Evolutionary conservation across 2,113 vertebrate genomes (phyloP), one percentile per base, ranked within the genome.

Genomic region (Oncorhynchus gorbuscha): DNA sequence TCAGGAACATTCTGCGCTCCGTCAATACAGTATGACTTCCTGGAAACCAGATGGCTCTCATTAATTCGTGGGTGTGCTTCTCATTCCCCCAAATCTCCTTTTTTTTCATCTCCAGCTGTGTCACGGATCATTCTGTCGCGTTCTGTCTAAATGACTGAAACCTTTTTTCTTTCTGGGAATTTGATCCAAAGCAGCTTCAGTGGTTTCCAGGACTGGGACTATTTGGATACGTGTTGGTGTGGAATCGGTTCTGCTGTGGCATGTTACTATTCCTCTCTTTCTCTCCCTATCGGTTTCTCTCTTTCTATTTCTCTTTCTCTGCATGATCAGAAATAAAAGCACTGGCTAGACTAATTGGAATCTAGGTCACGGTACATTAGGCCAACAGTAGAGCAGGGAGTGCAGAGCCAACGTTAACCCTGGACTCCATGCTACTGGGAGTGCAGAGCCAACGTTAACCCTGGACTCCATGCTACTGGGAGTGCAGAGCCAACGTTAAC

Each of bases 141-240:
- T 13, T 66, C 76, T 86, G 83, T 71, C 18, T 75, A 49, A 85
- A 83, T 83, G 88, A 79, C 78, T 76, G 14, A 20, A 62, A 70
- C 51, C 84, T 81, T 85, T 85, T 81, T 81, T 89, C 83, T 88
- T 90, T 89, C 86, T 83, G 83, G 86, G 85, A 90, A 88, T 85
- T 58, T 30, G 76, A 88, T 79, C 85, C 26, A 2, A 66, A 69
- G 62, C 32, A 11, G 76, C 75, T 79, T 76, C 80, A 78, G 78
- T 67, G 82, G 61, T 81, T 76, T 24, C 85, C 81, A 62, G 71
- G 45, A 65, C 67, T 81, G 73, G 79, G 80, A 69, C 81, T 84
- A 26, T 76, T 82, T 30, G 39, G 87, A 59, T 51, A 11, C 72
- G 66, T 32, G 32, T 67, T 32, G 76, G 20, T 73, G 48, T 66